These are phyloP conservation scores for Andrena camellia DNA, from an alignment of 2,888 invertebrate species.

Conservation along the genomic window DNA sequence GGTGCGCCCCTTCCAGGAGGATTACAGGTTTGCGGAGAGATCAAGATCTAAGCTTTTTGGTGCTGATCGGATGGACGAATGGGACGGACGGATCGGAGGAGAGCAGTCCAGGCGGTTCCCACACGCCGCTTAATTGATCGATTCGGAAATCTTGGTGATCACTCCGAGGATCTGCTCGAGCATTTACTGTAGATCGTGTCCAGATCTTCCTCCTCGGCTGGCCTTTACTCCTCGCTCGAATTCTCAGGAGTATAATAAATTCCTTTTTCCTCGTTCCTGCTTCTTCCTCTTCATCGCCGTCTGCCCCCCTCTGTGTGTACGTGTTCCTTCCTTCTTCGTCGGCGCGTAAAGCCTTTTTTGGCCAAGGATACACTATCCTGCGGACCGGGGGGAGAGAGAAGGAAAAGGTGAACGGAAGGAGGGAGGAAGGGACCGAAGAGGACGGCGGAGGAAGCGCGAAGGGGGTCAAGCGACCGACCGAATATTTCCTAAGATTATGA, in stretches of 20 bases:
- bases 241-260: slow-evolving; percentile 69
- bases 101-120: slow-evolving; percentile 82
- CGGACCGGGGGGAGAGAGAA: slow-evolving; percentile 12
- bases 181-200: slow-evolving; percentile 76
- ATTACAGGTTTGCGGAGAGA: slow-evolving; percentile 85
- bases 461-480: slow-evolving; percentile 73
- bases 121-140: slow-evolving; percentile 85
- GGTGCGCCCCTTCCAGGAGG: slow-evolving; percentile 75
- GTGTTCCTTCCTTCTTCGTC: slow-evolving; percentile 1
- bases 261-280: slow-evolving; percentile 49
- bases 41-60: slow-evolving; percentile 81
- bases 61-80: slow-evolving; percentile 79
- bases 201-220: slow-evolving; percentile 57
- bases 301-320: not conserved
- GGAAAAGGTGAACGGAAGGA: slow-evolving; percentile 24
- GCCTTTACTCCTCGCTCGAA: slow-evolving; percentile 58
- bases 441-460: slow-evolving; percentile 54
- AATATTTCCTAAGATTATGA: slow-evolving; percentile 85
- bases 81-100: slow-evolving; percentile 67
- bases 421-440: slow-evolving; percentile 35
- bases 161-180: slow-evolving; percentile 79
- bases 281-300: slow-evolving; percentile 29
- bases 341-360: slow-evolving; percentile 39
- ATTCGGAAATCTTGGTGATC: slow-evolving; percentile 85
- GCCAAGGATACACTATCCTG: slow-evolving; percentile 50